These are phyloP conservation scores for Octodonta nipae DNA, from an alignment of 2,888 invertebrate species.

Conservation along the genomic window DNA sequence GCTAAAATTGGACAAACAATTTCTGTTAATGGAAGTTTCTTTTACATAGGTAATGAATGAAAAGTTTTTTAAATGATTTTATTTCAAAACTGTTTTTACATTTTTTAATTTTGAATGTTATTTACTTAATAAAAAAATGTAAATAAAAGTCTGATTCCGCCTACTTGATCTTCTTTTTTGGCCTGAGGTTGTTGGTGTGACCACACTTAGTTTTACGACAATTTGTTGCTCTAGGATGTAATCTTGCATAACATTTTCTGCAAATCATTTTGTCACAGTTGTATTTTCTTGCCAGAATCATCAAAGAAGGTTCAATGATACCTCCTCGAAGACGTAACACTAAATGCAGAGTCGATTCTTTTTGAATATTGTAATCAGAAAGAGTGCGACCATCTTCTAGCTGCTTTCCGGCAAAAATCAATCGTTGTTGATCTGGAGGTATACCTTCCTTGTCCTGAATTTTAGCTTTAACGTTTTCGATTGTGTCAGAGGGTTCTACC, in stretches of 20 bases:
- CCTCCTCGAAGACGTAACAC: constrained; percentile 89
- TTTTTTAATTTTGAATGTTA: too few relatives aligned
- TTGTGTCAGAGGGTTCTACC: constrained; percentile 84
- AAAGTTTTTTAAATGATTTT: too few relatives aligned
- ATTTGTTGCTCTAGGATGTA: constrained; percentile 98
- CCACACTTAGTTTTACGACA: constrained; percentile 99
- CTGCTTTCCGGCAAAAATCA: constrained; percentile 89
- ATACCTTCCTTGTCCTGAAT: constrained; percentile 87
- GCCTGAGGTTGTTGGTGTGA: constrained; percentile 96
- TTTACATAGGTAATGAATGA: too few relatives aligned
- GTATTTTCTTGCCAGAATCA: constrained; percentile 94
- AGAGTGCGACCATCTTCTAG: constrained; percentile 81
- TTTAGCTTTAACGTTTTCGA: constrained; percentile 89
- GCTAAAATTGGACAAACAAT: too few relatives aligned
- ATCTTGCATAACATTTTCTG: constrained; percentile 97
- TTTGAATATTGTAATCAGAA: constrained; percentile 81
- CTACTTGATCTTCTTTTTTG: constrained; percentile 99
- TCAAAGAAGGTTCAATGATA: constrained; percentile 94
- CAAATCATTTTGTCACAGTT: constrained; percentile 99
- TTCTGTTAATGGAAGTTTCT: too few relatives aligned
- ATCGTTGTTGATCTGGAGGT: constrained; percentile 78
- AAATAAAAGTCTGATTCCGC: too few relatives aligned
- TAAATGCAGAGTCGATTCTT: constrained; percentile 88
- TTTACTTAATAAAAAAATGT: too few relatives aligned
- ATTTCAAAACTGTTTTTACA: too few relatives aligned